Base-by-base conservation (phyloP, 2,888 invertebrate species). In the Scrobipalpa atriplicella region DNA sequence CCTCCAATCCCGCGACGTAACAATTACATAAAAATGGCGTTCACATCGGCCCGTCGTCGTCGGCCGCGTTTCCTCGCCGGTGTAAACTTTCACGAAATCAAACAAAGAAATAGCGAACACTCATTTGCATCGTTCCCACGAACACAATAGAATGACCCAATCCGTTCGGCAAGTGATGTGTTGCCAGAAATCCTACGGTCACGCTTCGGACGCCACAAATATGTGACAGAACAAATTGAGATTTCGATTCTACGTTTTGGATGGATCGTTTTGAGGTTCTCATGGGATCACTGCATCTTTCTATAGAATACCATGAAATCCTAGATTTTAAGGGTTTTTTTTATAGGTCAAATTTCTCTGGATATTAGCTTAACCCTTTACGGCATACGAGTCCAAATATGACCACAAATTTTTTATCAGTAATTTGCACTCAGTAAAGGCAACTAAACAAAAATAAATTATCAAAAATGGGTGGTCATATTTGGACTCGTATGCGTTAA, bases 11-110 rank as follows among this genome's bases (percentile, higher is more conserved):
- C 81, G 78, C 85, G 85, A 90, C 89, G 90, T 90, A 92, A 92
- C 90, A 92, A 92, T 92, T 92, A 92, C 91, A 92, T 92, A 92
- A 91, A 92, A 91, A 90, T 68, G 66, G 80, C 89, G 91, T 90
- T 91, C 92, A 90, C 92, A 92, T 89, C 88, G 85, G 78, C 78
- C 85, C 84, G 84, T 80, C 84, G 87, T 72, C 88, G 86, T n/a
- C 47, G 80, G 79, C 88, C 87, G 88, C 86, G 87, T 89, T 91
- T 90, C 91, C 90, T 88, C 91, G 88, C 90, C 91, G 91, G 91
- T 90, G 90, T 91, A 90, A 89, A 92, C 91, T 92, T 92, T 92
- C 92, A 91, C 92, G 90, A 92, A 90, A 92, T 92, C 92, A 92
- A 92, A 92, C 92, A 92, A 92, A 92, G 92, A 92, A 90, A 91